Evolutionary conservation across 2,797 vertebrate genomes (phyloP).

Genomic region (Caiman crocodilus): DNA sequence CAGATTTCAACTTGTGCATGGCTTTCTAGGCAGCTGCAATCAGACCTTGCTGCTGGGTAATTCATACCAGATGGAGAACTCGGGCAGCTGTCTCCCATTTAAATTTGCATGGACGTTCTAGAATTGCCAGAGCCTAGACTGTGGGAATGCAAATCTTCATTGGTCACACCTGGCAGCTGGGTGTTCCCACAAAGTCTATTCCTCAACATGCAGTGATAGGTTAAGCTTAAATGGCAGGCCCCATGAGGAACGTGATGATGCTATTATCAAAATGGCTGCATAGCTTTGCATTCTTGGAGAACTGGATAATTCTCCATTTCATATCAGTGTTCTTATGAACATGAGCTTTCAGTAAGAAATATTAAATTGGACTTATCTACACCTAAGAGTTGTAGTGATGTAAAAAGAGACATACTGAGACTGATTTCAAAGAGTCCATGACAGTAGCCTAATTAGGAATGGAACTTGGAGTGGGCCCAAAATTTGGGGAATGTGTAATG

Average conservation of each 20-base stretch:
- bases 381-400: background rate
- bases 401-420: background rate
- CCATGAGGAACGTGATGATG: background rate
- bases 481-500: rapidly evolving
- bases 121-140: rapidly evolving
- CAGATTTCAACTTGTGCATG: background rate
- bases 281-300: background rate
- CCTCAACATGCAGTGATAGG: background rate
- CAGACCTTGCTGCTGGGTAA: background rate
- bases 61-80: background rate
- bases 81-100: background rate
- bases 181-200: background rate
- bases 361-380: background rate
- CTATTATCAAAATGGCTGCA: background rate
- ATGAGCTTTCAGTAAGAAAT: background rate
- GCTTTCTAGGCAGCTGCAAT: background rate
- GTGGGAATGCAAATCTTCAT: background rate
- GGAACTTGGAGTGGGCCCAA: background rate
- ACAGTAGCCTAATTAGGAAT: background rate
- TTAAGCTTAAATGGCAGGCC: background rate
- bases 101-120: background rate
- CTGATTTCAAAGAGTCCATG: background rate
- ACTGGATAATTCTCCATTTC: background rate
- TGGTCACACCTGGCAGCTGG: background rate
- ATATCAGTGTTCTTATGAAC: background rate